Conservation (phyloP, 2,888 invertebrate genomes). For the Notocelia uddmanniana region DNA sequence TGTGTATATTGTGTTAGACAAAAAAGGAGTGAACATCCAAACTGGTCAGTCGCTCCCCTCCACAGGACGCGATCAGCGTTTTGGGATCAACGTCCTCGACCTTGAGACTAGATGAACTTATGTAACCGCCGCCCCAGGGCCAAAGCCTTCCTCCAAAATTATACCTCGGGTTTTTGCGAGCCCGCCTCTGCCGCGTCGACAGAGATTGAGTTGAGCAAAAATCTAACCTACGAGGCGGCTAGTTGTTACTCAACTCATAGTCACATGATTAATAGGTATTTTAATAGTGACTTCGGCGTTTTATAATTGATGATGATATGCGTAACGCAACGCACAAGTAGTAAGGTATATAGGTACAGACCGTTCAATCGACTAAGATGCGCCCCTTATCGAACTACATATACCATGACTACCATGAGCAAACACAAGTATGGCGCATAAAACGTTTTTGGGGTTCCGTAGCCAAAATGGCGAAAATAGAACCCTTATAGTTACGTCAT, state of each 20-base stretch:
- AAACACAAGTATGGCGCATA: too few species aligned
- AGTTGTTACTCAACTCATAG: conserved; percentile 1
- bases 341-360: neutral
- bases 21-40: conserved; percentile 77
- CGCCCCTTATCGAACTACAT: neutral
- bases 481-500: too few species aligned
- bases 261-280: neutral
- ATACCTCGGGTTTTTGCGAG: conserved; percentile 80
- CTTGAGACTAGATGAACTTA: conserved; percentile 86
- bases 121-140: conserved; percentile 79
- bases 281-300: neutral
- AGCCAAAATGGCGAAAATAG: too few species aligned
- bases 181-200: conserved; percentile 54
- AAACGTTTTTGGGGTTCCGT: too few species aligned
- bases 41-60: conserved; percentile 73
- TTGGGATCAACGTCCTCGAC: conserved; percentile 85
- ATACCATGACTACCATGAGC: too few species aligned
- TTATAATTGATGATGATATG: neutral
- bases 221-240: conserved; percentile 10
- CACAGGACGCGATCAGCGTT: conserved; percentile 82
- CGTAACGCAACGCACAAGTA: neutral
- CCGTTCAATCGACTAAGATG: neutral
- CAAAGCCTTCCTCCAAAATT: conserved; percentile 76
- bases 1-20: conserved; percentile 57
- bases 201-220: conserved; percentile 39